Percentiles rank a stretch among this genome's conserved stretches.
These are phyloP conservation scores for Macrosoma leucophasiata DNA, from an alignment of 2,888 invertebrate genomes.

Conservation along the genomic window DNA sequence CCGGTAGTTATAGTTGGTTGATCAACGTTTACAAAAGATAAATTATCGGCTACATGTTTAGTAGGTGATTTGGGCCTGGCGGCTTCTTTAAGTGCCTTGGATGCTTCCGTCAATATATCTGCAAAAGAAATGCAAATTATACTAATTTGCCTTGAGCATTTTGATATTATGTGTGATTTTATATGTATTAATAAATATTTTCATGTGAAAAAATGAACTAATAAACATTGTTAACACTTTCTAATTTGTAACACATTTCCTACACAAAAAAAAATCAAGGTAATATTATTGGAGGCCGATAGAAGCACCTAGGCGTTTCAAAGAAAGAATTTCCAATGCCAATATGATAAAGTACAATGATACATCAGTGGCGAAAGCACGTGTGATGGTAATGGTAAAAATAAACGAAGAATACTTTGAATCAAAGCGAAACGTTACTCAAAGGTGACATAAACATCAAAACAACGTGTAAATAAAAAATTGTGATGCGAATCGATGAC, in stretches of 20 bases:
- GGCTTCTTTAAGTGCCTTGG: conserved; percentile 51
- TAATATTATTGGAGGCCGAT: conserved; percentile 9
- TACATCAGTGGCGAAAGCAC: conserved; percentile 46
- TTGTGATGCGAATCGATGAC: conserved; percentile 44
- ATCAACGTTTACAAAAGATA: conserved; percentile 66
- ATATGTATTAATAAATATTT: too few relatives aligned
- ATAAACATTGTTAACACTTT: too few relatives aligned
- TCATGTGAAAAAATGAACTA: too few relatives aligned
- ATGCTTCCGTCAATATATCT: conserved; percentile 57
- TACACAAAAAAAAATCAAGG: too few relatives aligned
- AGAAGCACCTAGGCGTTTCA: conserved; percentile 32
- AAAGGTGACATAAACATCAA: conserved; percentile 46
- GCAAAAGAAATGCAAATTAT: conserved; percentile 56
- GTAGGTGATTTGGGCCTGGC: conserved; percentile 66
- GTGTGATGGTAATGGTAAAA: conserved; percentile 42
- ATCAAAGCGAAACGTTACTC: conserved; percentile 76
- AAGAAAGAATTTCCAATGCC: conserved; percentile 35
- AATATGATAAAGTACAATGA: conserved; percentile 29
- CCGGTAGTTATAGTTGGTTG: conserved; percentile 73
- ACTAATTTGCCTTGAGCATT: too few relatives aligned
- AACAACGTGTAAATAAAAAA: conserved; percentile 37
- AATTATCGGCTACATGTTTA: conserved; percentile 63
- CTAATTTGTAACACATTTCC: too few relatives aligned
- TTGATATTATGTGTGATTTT: too few relatives aligned
- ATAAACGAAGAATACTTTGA: conserved; percentile 50